A percentile compares a stretch with the other conserved stretches of the same genome.
Conservation (phyloP, 2,113 vertebrate genomes). For the Carollia perspicillata region DNA sequence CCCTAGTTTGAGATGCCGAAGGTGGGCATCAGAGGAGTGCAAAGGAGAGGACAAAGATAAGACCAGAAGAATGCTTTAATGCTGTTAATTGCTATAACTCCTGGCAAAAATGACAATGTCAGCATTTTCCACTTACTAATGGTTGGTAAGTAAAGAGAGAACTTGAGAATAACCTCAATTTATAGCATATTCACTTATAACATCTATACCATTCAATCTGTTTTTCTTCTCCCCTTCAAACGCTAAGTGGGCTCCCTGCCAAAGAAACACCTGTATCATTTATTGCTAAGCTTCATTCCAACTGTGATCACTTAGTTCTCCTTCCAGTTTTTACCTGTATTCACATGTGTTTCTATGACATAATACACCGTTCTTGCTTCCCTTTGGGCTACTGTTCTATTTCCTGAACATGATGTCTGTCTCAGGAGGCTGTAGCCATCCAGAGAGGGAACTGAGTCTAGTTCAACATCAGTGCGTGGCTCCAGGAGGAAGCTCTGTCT, state of each 20-base stretch:
- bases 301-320: not conserved
- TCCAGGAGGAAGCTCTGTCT: not conserved
- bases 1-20: not conserved
- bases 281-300: not conserved
- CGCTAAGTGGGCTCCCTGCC: not conserved
- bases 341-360: not conserved
- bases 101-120: not conserved
- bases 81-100: not conserved
- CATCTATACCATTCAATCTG: not conserved
- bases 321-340: not conserved
- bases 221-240: not conserved
- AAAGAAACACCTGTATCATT: not conserved
- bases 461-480: too few species aligned
- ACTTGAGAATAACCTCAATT: not conserved
- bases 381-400: not conserved
- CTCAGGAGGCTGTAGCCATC: not conserved
- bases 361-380: not conserved
- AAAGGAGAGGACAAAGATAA: not conserved
- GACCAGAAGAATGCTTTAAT: not conserved
- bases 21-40: not conserved
- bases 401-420: not conserved
- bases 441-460: too few species aligned
- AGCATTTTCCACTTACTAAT: not conserved
- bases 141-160: not conserved
- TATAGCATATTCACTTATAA: not conserved